Evolutionary conservation across 1,140 invertebrate species (phyloP), one percentile per base, ranked within the genome.

Genomic region (Drosophila pseudoananassae): DNA sequence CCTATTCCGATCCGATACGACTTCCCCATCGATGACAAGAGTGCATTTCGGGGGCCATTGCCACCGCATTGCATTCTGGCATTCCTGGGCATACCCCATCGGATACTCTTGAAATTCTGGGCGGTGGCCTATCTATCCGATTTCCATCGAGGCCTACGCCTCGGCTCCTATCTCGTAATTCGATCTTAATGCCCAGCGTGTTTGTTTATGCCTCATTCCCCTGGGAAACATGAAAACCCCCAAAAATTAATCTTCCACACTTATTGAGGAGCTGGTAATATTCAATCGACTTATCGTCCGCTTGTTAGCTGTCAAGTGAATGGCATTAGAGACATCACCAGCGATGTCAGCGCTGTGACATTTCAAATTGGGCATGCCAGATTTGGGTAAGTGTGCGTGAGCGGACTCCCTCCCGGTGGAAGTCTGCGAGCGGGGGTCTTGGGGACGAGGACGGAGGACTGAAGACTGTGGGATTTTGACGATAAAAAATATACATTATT

Each of bases 251-350:
- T 84, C 77, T 84, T 81, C 66, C 55, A 76, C 66, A 68, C 76
- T 78, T 80, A 69, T 36, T 31, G 56, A n/a, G 36, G 66, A 9
- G 23, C 14, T n/a, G 33, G 74, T 77, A 87, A 87, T 85, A 85
- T 87, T 82, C 82, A 70, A 78, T 87, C 82, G 78, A 87, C 80
- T 85, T 85, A 85, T 87, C 75, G 82, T 88, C 60, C 25, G 65
- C 65, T 78, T 87, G 82, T 87, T 78, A 82, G 82, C 82, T 87
- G 82, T 87, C 82, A 87, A 88, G 74, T 88, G 78, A 80, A 70
- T 47, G 68, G 69, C 79, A 82, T 81, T 82, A 74, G 54, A 59
- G 47, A 40, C 60, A 73, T 76, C 75, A 75, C 54, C 74, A 57
- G 33, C 58, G 46, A 76, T 73, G 79, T 85, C 79, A 69, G 56